Evolutionary conservation across 2,888 invertebrate genomes (phyloP).

Genomic region (Ichneumon xanthorius): DNA sequence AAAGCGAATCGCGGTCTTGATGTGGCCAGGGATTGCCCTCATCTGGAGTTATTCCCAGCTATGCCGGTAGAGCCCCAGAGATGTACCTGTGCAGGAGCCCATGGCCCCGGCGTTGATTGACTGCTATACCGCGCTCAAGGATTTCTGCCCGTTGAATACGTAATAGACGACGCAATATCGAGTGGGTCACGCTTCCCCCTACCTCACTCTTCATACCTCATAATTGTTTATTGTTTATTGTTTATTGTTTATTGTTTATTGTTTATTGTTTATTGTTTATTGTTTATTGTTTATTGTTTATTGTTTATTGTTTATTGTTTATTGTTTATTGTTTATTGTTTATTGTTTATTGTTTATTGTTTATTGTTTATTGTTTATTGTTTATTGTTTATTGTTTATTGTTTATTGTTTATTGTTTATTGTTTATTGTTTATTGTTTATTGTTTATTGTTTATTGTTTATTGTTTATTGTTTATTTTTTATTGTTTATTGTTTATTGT

Average conservation of each 20-base stretch:
- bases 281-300: background rate
- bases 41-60: constrained; percentile 69
- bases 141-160: constrained; percentile 64
- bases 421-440: background rate
- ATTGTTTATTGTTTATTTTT: too few species aligned
- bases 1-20: constrained; percentile 46
- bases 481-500: too few species aligned
- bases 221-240: background rate
- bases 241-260: background rate
- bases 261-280: background rate
- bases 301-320: background rate
- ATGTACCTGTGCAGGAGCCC: constrained; percentile 20
- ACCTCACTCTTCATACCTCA: background rate
- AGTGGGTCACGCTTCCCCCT: constrained; percentile 26
- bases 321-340: too few species aligned
- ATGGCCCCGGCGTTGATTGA: constrained; percentile 46
- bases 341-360: background rate
- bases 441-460: background rate
- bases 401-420: background rate
- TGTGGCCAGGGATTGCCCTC: constrained; percentile 51
- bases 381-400: background rate
- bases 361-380: background rate
- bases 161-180: constrained; percentile 61
- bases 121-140: constrained; percentile 46
- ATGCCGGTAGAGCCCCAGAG: constrained; percentile 35